Evolutionary conservation across 2,888 invertebrate genomes (phyloP).

Genomic region (Fragum whitleyi): DNA sequence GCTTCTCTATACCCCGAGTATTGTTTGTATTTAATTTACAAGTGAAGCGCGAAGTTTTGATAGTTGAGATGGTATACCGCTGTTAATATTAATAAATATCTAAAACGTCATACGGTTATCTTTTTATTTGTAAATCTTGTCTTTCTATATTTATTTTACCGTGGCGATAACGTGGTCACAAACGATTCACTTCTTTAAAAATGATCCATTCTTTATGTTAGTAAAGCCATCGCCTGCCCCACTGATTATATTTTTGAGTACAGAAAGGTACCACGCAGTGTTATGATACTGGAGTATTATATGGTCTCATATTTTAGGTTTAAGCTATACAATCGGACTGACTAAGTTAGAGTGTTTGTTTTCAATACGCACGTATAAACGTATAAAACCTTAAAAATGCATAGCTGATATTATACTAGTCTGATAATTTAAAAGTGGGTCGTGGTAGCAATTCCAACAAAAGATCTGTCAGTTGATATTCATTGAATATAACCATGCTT

Average conservation of each 20-base stretch:
- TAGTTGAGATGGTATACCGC: conserved; percentile 28
- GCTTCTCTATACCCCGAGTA: background rate
- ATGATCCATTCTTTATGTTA: conserved; percentile 27
- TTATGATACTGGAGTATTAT: background rate
- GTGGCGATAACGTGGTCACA: conserved; percentile 27
- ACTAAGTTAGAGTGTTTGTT: too few species aligned
- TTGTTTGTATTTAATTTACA: conserved; percentile 26
- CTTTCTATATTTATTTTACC: conserved; percentile 52
- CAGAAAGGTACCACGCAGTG: conserved; percentile 19
- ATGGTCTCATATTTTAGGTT: background rate
- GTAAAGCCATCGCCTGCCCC: conserved; percentile 11
- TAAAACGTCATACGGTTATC: conserved; percentile 47
- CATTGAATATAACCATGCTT: too few species aligned
- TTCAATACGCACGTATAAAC: too few species aligned
- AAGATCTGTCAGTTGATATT: too few species aligned
- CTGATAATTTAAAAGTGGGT: too few species aligned
- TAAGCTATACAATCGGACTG: too few species aligned
- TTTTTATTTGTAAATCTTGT: conserved; percentile 40
- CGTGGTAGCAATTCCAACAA: too few species aligned
- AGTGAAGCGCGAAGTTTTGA: conserved; percentile 19
- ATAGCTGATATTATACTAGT: too few species aligned
- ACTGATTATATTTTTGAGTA: background rate
- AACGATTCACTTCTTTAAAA: conserved; percentile 44
- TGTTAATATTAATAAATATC: conserved; percentile 62
- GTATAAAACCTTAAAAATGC: too few species aligned